Evolutionary conservation across 1,140 invertebrate genomes (phyloP).

Genomic region (Nautilus pompilius): DNA sequence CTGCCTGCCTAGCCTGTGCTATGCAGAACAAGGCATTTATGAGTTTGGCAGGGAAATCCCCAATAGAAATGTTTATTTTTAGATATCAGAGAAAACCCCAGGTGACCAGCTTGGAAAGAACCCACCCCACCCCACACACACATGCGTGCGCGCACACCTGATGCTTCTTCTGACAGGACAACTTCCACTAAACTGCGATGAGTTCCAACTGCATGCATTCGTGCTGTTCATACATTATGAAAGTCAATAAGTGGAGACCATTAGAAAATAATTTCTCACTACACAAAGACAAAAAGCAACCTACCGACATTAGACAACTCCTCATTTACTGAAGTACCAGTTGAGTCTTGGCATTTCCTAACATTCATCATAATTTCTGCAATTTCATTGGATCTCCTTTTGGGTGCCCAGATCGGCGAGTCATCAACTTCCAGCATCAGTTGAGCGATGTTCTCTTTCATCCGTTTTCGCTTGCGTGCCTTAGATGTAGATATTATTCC

Average conservation of each 20-base stretch:
- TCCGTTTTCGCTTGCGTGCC: slow-evolving; percentile 53
- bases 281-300: background rate
- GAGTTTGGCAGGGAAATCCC: too few species aligned
- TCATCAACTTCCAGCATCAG: slow-evolving; percentile 52
- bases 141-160: too few species aligned
- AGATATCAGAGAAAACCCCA: too few species aligned
- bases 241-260: too few species aligned
- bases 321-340: slow-evolving; percentile 43
- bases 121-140: too few species aligned
- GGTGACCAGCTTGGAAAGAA: too few species aligned
- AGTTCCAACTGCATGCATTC: background rate
- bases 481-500: slow-evolving; percentile 19
- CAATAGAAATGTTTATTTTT: too few species aligned
- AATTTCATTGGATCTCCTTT: slow-evolving; percentile 76
- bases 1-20: too few species aligned
- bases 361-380: slow-evolving; percentile 77
- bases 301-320: slow-evolving; percentile 29
- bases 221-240: too few species aligned
- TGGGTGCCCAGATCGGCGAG: slow-evolving; percentile 60
- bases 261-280: background rate
- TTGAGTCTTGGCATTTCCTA: slow-evolving; percentile 80
- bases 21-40: too few species aligned
- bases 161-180: background rate
- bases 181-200: background rate
- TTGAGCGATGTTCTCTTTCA: slow-evolving; percentile 55